phyloP scores from a whole-genome alignment of 92 coral and sea anemone species.

The Micromussa lordhowensis region DNA sequence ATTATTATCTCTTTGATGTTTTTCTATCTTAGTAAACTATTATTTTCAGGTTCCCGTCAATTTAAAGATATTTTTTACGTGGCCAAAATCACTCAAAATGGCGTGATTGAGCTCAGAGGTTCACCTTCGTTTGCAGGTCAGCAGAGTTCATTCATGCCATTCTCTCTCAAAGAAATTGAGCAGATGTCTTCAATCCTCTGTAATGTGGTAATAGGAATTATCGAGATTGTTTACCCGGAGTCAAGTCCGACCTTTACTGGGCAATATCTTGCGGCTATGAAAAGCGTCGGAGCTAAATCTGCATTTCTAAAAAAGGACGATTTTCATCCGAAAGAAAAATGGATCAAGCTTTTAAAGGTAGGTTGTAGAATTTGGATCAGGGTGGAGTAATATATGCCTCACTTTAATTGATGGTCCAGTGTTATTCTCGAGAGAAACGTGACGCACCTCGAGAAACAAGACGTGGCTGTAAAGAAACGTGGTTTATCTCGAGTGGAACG shows the following conservation, averaged over 20 bases:
- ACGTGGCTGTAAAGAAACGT: no score
- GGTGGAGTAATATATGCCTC: neutral
- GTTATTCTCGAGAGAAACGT: neutral
- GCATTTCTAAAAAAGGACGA: slow-evolving; percentile 68
- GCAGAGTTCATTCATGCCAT: slow-evolving; percentile 79
- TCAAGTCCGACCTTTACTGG: slow-evolving; percentile 76
- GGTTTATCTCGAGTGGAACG: neutral
- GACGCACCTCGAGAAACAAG: neutral
- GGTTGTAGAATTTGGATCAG: neutral
- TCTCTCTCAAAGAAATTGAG: slow-evolving; percentile 75
- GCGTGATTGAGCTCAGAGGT: neutral
- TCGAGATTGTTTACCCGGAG: slow-evolving; percentile 89
- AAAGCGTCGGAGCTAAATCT: slow-evolving; percentile 88
- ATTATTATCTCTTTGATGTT: no score
- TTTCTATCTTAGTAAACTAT: no score
- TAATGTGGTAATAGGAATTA: slow-evolving; percentile 85
- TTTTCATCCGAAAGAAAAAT: slow-evolving; percentile 76
- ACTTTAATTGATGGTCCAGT: neutral
- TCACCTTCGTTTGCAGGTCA: slow-evolving; percentile 44
- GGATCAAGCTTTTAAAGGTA: slow-evolving; percentile 82
- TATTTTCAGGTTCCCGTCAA: no score
- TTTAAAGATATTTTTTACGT: no score
- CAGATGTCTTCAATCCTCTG: slow-evolving; percentile 82
- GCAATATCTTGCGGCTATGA: slow-evolving; percentile 83
- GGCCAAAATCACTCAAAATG: no score